Percentiles rank a stretch among this genome's conserved stretches.
Conservation (phyloP, 1,140 invertebrate genomes). For the Drosophila pseudoobscura region DNA sequence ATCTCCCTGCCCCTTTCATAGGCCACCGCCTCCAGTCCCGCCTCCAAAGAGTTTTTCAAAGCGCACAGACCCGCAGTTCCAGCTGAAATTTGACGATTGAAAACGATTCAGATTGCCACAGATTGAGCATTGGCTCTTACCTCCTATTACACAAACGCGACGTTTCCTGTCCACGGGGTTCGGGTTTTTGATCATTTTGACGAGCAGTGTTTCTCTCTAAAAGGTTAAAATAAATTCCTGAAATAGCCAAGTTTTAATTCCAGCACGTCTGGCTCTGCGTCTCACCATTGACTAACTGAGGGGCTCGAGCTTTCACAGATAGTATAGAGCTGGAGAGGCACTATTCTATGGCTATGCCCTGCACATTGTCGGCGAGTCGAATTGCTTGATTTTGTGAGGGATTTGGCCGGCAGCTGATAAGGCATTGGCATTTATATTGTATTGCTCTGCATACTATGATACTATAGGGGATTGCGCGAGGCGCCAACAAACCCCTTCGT, state of each 20-base stretch:
- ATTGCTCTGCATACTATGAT: no score
- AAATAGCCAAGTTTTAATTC: not conserved
- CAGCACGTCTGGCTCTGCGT: constrained; percentile 1
- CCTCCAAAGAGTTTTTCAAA: constrained; percentile 86
- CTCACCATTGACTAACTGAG: constrained; percentile 35
- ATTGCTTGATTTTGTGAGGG: not conserved
- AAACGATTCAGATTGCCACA: not conserved
- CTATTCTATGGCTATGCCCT: constrained; percentile 8
- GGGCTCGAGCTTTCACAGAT: constrained; percentile 36
- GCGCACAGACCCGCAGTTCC: constrained; percentile 91
- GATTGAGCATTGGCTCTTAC: constrained; percentile 21
- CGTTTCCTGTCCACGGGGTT: constrained; percentile 45
- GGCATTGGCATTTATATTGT: not conserved
- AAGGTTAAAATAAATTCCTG: no score
- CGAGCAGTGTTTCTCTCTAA: no score
- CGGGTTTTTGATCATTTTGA: constrained; percentile 48
- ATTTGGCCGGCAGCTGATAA: constrained; percentile 2
- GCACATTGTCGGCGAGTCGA: constrained; percentile 7
- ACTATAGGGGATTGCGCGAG: constrained; percentile 13
- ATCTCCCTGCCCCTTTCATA: constrained; percentile 89
- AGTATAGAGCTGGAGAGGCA: constrained; percentile 22
- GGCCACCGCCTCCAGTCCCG: constrained; percentile 87
- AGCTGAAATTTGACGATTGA: constrained; percentile 78
- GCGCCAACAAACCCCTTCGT: constrained; percentile 1
- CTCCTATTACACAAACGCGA: constrained; percentile 87